Base-by-base conservation (phyloP, 2,113 vertebrate genomes). In the Zosterops borbonicus region DNA sequence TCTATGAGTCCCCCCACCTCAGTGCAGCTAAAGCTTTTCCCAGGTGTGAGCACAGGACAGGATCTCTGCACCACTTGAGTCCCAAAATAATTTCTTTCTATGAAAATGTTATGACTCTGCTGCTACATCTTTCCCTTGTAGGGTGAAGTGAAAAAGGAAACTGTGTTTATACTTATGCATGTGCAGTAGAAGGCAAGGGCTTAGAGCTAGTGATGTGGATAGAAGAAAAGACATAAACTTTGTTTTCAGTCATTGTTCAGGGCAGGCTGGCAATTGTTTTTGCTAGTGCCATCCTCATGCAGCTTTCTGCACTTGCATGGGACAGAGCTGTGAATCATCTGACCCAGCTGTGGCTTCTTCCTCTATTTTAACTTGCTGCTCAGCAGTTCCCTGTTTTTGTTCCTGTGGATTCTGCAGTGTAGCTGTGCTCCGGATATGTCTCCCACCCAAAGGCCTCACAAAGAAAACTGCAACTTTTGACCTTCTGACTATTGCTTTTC, bases 301-400 rank as follows among this genome's bases (percentile, higher is more conserved):
- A 94, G 19, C 35, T 79, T 90, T 79, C 47, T 65, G 58, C 25
- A 22, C 8, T 85, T 44, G 28, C 31, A 60, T 1, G 0, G 46
- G 24, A 12, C 23, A 11, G 22, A 79, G 31, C 44, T 11, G 4
- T 68, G 68, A 80, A 83, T n/a, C 67, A 83, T 89, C 50, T 94
- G 41, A 41, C 31, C 73, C 65, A 92, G 62, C 78, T 95, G 83
- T 87, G 73, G 14, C 53, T 87, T 53, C 86, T 92, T 95, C 77
- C 83, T 89, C 35, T 84, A 82, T 77, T 92, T 83, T 69, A 23
- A 25, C 24, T 83, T n/a, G 31, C 41, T 82, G 20, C 58, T 78
- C 75, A 90, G 83, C 83, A 92, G 77, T 97, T 96, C 89, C 52
- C 37, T 58, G 15, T 60, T 81, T 33, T 85, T 75, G 25, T 86